Percentiles rank a stretch among this genome's conserved stretches.
Evolutionary conservation across 2,113 vertebrate genomes (phyloP).

Genomic region (Xenotilapia leptura): DNA sequence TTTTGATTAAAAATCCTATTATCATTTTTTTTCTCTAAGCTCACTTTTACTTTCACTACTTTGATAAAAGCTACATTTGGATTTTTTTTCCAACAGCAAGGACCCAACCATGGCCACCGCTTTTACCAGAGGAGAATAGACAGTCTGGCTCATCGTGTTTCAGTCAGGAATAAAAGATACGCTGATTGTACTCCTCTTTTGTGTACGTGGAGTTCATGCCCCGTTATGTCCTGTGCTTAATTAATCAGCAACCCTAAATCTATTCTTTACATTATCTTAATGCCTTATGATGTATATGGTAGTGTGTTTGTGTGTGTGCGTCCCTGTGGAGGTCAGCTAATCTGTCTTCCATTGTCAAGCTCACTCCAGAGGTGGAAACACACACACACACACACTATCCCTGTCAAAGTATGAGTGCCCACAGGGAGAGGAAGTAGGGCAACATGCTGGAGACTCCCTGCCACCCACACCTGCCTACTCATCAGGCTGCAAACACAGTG

Average conservation of each 20-base stretch:
- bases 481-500: not conserved
- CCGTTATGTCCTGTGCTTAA: not conserved
- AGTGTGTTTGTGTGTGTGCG: not conserved
- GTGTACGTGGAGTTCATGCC: not conserved
- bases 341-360: not conserved
- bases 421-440: constrained; percentile 24
- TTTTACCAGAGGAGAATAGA: not conserved
- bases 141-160: not conserved
- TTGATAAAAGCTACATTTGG: not conserved
- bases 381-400: not conserved
- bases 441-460: constrained; percentile 1
- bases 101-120: not conserved
- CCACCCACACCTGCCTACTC: constrained; percentile 19
- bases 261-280: not conserved
- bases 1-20: not conserved
- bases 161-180: not conserved
- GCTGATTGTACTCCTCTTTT: not conserved
- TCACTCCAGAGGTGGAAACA: not conserved
- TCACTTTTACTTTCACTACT: not conserved
- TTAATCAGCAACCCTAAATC: not conserved
- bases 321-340: not conserved
- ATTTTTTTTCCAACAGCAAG: not conserved
- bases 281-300: not conserved
- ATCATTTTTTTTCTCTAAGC: not conserved
- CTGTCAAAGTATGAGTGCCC: not conserved